Percentiles rank a stretch among this genome's conserved stretches.
phyloP scores from a whole-genome alignment of 2,113 vertebrate genomes.

The Neodon shergylaensis region DNA sequence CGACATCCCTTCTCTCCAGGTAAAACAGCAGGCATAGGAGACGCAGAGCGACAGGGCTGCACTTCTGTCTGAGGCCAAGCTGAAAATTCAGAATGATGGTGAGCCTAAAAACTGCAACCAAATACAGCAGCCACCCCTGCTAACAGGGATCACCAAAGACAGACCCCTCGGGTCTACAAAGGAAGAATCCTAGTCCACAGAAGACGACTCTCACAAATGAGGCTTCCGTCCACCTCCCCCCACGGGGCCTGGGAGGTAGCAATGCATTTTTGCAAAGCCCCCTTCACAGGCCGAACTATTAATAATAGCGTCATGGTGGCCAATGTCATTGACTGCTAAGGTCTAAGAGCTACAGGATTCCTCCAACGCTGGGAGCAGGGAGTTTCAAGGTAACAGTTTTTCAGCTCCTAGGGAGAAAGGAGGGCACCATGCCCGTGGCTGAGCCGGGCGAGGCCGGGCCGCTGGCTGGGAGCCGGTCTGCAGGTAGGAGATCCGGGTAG shows the following conservation, averaged over 20 bases:
- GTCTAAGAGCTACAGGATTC: constrained; percentile 52
- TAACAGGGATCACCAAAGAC: constrained; percentile 68
- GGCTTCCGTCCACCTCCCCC: constrained; percentile 68
- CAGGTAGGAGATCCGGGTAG: constrained; percentile 72
- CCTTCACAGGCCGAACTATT: constrained; percentile 68
- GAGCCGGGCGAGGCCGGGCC: constrained; percentile 24
- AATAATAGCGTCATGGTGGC: constrained; percentile 65
- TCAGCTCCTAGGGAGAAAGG: constrained; percentile 69
- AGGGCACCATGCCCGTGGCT: constrained; percentile 68
- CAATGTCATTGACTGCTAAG: constrained; percentile 52
- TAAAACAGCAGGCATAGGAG: constrained; percentile 53
- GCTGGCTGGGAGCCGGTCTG: constrained; percentile 66
- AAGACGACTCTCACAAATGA: constrained; percentile 72
- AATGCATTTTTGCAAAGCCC: constrained; percentile 63
- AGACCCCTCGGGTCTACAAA: constrained; percentile 56
- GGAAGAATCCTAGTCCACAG: constrained; percentile 54
- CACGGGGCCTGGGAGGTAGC: constrained; percentile 60
- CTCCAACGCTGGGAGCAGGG: constrained; percentile 15
- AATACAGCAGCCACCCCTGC: constrained; percentile 51
- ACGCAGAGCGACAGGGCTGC: constrained; percentile 11
- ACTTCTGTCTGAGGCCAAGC: constrained; percentile 75
- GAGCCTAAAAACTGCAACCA: constrained; percentile 44
- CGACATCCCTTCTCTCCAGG: constrained; percentile 28
- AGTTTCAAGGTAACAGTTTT: constrained; percentile 74
- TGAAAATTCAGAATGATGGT: constrained; percentile 50